Percentiles rank a stretch among this genome's conserved stretches.
These are phyloP conservation scores for Acipenser transmontanus DNA, from an alignment of 2,797 vertebrate species.

Conservation along the genomic window DNA sequence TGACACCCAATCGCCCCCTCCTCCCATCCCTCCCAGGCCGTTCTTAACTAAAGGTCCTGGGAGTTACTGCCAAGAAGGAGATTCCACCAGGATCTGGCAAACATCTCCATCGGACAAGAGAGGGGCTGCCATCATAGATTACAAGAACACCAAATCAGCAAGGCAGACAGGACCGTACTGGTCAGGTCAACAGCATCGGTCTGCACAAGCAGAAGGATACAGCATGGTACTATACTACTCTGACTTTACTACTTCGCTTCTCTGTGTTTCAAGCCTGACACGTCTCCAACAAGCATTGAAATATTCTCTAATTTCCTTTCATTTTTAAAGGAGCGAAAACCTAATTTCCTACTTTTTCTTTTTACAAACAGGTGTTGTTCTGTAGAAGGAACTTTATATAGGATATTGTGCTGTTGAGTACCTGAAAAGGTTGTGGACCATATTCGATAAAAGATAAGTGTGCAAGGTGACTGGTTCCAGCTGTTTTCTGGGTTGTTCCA, in stretches of 20 bases:
- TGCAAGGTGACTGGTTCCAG: too few relatives aligned
- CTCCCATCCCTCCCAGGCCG: slow-evolving; percentile 58
- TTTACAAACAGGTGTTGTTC: too few relatives aligned
- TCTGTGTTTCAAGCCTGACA: not conserved
- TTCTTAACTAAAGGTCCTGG: slow-evolving; percentile 52
- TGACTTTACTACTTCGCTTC: not conserved
- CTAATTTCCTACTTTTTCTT: too few relatives aligned
- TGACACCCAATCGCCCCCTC: slow-evolving; percentile 47
- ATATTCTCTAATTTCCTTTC: too few relatives aligned
- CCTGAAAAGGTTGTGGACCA: too few relatives aligned
- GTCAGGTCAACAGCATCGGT: not conserved
- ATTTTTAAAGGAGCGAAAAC: too few relatives aligned
- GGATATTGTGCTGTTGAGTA: too few relatives aligned
- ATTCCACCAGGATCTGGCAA: slow-evolving; percentile 41
- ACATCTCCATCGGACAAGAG: slow-evolving; percentile 13
- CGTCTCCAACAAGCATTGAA: not conserved
- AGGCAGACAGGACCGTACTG: not conserved
- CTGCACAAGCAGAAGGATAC: slow-evolving; percentile 34
- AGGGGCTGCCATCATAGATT: not conserved
- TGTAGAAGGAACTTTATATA: too few relatives aligned
- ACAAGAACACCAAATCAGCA: not conserved
- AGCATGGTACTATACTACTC: slow-evolving; percentile 35
- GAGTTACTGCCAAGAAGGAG: slow-evolving; percentile 43
- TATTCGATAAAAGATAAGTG: too few relatives aligned
- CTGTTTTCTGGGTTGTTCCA: too few relatives aligned